Base-by-base conservation (phyloP, 2,113 vertebrate genomes). In the Cisticola juncidis region DNA sequence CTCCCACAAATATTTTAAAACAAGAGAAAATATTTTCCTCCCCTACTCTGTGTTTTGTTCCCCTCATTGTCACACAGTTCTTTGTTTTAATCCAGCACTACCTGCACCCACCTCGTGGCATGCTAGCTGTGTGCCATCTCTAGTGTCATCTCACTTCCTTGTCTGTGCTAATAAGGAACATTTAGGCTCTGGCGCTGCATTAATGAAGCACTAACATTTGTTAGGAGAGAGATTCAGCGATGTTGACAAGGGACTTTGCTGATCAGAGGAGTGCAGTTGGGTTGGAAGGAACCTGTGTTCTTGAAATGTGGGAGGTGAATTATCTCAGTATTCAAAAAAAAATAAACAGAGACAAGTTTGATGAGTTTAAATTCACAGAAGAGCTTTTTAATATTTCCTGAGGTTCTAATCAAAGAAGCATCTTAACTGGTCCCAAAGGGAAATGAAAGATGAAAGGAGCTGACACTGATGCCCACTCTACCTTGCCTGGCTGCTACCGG, bases 401-500 rank as follows among this genome's bases (percentile, higher is more conserved):
- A 97, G 97, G 94, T 97, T 97, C 95, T 98, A 98, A 98, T 98
- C 97, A 98, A 97, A 98, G 97, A 93, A 96, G 74, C 96, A 97
- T 97, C 96, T 97, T 98, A 97, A 97, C 97, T 97, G 92, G 96
- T 96, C 98, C 98, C 98, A 91, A 61, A 95, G 97, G 97, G 97
- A 98, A 95, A 94, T 79, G 90, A 82, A 86, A 97, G 97, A 98
- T 97, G 96, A 97, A 98, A 98, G 97, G 83, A 95, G 42, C 90
- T 97, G 97, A 97, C 96, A 97, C 25, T 77, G 97, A 97, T 92
- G 95, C 95, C 97, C 97, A 92, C 85, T 93, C 84, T 81, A 96
- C 96, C 96, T 97, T 97, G 94, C 73, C 83, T 97, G 81, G 21
- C 87, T 97, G 77, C 86, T 88, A 40, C 71, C 29, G 31, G 62